Conservation (phyloP, 1,140 invertebrate genomes). For the Psix sp. region DNA sequence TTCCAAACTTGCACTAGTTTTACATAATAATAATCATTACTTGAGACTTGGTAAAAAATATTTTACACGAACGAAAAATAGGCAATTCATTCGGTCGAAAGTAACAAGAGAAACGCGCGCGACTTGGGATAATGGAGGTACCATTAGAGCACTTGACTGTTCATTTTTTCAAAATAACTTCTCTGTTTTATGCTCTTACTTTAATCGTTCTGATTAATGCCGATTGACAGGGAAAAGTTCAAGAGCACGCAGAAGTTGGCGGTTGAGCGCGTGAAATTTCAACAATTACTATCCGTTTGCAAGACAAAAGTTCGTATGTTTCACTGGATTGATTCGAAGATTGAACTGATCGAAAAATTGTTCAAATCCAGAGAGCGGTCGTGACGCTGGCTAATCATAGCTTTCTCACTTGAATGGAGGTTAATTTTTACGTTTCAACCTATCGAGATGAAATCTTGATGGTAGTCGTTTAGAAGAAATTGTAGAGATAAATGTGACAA, state of each 20-base stretch:
- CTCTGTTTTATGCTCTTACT: constrained; percentile 19
- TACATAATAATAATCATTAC: too few species aligned
- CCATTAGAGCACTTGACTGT: constrained; percentile 19
- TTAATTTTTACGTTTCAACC: constrained; percentile 11
- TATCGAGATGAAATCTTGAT: constrained; percentile 1
- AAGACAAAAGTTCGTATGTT: constrained; percentile 10
- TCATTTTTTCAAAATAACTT: constrained; percentile 12
- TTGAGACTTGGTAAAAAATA: too few species aligned
- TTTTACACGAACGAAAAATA: too few species aligned
- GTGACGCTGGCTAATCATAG: constrained; percentile 1
- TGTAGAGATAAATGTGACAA: background rate
- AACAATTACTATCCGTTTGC: constrained; percentile 16
- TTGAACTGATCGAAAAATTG: too few species aligned
- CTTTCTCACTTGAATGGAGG: constrained; percentile 17
- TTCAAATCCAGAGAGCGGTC: constrained; percentile 5
- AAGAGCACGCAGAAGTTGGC: constrained; percentile 16
- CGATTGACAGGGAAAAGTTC: constrained; percentile 25
- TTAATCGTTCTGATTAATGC: constrained; percentile 19
- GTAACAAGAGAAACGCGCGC: constrained; percentile 46
- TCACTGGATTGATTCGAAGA: constrained; percentile 30
- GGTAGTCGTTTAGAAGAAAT: constrained; percentile 3
- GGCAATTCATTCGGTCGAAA: too few species aligned
- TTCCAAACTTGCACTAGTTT: too few species aligned
- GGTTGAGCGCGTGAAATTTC: constrained; percentile 20
- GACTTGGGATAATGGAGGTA: background rate